A percentile compares a stretch with the other conserved stretches of the same genome.
Conservation (phyloP, 2,888 invertebrate species). For the Athrips mouffetella region DNA sequence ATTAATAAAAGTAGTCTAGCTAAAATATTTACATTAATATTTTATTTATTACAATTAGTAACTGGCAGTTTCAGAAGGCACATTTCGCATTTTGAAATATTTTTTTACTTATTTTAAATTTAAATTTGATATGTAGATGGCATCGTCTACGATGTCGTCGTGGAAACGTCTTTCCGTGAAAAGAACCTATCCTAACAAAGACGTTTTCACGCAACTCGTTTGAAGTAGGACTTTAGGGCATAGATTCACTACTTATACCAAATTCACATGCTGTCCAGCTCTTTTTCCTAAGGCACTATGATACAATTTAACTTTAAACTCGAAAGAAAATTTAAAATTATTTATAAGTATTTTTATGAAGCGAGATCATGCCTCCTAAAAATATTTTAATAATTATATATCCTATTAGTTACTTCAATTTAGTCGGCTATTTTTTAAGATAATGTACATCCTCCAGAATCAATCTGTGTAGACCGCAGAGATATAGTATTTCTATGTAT, state of each 20-base stretch:
- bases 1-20: slow-evolving; percentile 20
- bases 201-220: too few species aligned
- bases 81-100: slow-evolving; percentile 19
- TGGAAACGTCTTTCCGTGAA: too few species aligned
- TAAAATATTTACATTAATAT: slow-evolving; percentile 55
- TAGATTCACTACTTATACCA: too few species aligned
- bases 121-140: too few species aligned
- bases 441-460: too few species aligned
- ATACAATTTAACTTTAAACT: not conserved
- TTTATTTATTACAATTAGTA: slow-evolving; percentile 51
- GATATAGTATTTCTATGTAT: too few species aligned
- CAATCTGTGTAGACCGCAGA: too few species aligned
- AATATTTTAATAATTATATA: slow-evolving; percentile 9
- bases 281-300: slow-evolving; percentile 1
- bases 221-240: too few species aligned
- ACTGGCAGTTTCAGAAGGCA: slow-evolving; percentile 73
- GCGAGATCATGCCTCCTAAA: slow-evolving; percentile 37
- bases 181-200: too few species aligned
- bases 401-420: not conserved
- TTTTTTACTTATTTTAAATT: slow-evolving; percentile 12
- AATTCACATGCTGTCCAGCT: too few species aligned
- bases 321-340: not conserved
- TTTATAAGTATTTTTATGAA: not conserved
- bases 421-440: too few species aligned
- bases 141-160: too few species aligned